Conservation (phyloP, 2,797 vertebrate species). For the Stomatorhinus walkeri region DNA sequence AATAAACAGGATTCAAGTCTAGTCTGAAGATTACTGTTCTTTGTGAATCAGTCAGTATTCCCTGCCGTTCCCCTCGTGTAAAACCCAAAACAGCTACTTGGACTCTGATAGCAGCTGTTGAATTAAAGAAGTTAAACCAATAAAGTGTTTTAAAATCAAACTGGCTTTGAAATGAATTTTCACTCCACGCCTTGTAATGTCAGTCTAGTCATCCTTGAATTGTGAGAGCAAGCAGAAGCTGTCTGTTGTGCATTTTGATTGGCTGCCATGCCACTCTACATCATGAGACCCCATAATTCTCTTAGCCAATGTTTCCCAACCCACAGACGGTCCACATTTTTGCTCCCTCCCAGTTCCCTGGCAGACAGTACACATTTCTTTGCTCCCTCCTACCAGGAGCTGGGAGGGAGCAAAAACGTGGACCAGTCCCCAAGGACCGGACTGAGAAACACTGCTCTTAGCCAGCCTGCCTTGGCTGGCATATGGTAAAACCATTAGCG, state of each 20-base stretch:
- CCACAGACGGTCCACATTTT: not conserved
- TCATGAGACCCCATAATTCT: not conserved
- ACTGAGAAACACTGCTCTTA: not conserved
- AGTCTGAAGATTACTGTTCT: not conserved
- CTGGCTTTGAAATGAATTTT: not conserved
- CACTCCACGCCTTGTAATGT: not conserved
- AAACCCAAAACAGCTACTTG: not conserved
- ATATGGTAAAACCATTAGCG: not conserved
- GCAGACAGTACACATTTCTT: not conserved
- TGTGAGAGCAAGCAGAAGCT: not conserved
- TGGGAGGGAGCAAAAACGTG: not conserved
- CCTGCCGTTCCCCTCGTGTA: not conserved
- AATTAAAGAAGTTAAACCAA: not conserved
- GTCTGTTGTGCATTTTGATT: not conserved
- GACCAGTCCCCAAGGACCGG: not conserved
- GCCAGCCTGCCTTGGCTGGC: not conserved
- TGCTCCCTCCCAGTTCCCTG: not conserved
- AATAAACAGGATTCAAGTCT: conserved; percentile 1
- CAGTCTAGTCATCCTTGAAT: not conserved
- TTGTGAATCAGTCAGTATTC: not conserved
- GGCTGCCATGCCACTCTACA: not conserved
- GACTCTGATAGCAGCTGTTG: not conserved
- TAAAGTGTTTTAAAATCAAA: not conserved
- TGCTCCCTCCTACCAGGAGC: not conserved
- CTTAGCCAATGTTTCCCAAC: not conserved